phyloP scores from a whole-genome alignment of 2,113 vertebrate species.

The Daphoenositta chrysoptera region DNA sequence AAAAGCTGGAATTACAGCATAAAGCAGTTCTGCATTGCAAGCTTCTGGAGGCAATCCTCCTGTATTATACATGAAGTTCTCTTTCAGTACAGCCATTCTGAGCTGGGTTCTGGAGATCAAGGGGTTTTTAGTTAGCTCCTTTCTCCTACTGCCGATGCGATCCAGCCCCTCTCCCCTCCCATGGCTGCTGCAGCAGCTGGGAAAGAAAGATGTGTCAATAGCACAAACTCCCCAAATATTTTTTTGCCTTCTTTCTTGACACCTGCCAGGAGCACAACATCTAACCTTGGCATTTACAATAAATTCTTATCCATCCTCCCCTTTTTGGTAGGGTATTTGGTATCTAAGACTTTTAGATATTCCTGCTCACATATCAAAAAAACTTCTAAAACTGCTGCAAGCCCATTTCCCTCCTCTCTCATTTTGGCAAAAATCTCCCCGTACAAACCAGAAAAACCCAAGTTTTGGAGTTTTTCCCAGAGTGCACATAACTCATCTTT shows the following conservation, averaged over 20 bases:
- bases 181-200: neutral
- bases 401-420: neutral
- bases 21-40: neutral
- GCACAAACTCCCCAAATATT: neutral
- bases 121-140: neutral
- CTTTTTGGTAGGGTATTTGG: neutral
- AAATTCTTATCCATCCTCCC: neutral
- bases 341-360: neutral
- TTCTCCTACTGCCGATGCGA: accelerated
- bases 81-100: neutral
- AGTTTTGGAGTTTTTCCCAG: neutral
- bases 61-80: neutral
- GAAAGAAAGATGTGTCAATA: neutral
- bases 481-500: accelerated
- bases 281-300: neutral
- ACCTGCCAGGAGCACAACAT: neutral
- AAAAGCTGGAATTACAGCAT: neutral
- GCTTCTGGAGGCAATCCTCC: neutral
- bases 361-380: neutral
- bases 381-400: neutral
- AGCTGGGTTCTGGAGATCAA: neutral
- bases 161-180: neutral
- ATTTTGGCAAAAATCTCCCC: neutral
- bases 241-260: neutral
- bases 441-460: accelerated